A percentile compares a stretch with the other conserved stretches of the same genome.
These are phyloP conservation scores for Trachelus troglodyta DNA, from an alignment of 2,888 invertebrate genomes.

Conservation along the genomic window DNA sequence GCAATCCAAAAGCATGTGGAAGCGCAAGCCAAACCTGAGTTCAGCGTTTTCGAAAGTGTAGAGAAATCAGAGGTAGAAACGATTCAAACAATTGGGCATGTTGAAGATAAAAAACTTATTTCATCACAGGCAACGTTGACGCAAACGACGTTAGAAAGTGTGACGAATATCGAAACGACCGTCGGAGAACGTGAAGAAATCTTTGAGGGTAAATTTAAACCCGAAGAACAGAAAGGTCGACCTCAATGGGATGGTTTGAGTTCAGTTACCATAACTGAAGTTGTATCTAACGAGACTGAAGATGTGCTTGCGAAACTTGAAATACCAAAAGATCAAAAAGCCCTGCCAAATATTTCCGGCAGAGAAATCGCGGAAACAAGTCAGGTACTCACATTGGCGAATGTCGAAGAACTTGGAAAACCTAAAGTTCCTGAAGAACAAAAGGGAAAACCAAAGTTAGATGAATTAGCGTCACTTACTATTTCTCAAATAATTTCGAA, in stretches of 20 bases:
- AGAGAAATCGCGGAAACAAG: constrained; percentile 54
- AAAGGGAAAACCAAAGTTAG: constrained; percentile 45
- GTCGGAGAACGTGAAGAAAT: constrained; percentile 62
- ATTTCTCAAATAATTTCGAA: constrained; percentile 49
- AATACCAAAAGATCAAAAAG: constrained; percentile 14
- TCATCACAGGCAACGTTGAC: constrained; percentile 47
- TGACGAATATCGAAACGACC: constrained; percentile 52
- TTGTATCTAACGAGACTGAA: constrained; percentile 16
- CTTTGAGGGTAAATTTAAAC: constrained; percentile 47
- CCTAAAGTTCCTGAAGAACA: constrained; percentile 38
- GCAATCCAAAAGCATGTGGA: constrained; percentile 22
- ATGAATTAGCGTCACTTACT: constrained; percentile 46
- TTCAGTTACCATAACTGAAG: constrained; percentile 19
- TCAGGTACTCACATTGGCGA: constrained; percentile 50
- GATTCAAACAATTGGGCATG: constrained; percentile 45
- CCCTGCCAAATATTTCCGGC: constrained; percentile 24
- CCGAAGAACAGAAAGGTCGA: constrained; percentile 35
- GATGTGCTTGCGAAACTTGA: constrained; percentile 1
- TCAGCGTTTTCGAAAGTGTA: constrained; percentile 44
- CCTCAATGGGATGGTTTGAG: constrained; percentile 19
- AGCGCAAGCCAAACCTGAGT: constrained; percentile 36
- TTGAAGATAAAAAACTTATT: constrained; percentile 39
- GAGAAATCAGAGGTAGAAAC: constrained; percentile 46
- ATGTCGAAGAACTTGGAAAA: constrained; percentile 43
- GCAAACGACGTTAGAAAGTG: constrained; percentile 44